Base-by-base conservation (phyloP, 92 coral and sea anemone genomes). In the Isaurus tuberculatus region DNA sequence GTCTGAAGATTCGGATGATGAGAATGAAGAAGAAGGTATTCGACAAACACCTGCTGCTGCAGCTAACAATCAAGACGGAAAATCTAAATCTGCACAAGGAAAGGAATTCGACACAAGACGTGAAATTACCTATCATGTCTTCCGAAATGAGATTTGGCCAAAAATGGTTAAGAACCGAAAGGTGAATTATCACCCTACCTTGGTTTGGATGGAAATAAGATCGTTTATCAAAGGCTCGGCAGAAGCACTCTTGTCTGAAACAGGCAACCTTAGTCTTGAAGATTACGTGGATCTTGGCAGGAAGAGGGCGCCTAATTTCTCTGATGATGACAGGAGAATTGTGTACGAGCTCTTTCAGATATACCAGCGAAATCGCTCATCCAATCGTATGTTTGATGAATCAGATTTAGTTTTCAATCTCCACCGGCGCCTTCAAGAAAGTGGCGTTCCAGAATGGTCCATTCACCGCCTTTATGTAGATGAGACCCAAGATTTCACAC, bases 401-500 rank as follows among this genome's bases (percentile, higher is more conserved):
- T 95, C 98, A 40, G 99, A 96, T 79, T 67, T 96, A 37, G 98
- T 94, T 16, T 83, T 87, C 91, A 79, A 88, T n/a, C 86, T 96
- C 77, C 89, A 91, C 79, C 86, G 65, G 26, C 99, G 99, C n/a
- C 89, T 96, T 25, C 88, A 83, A 79, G 82, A 77, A 22, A 40
- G 73, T 8, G 85, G 85, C 30, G 90, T 82, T 16, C 98, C 91
- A 8, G 89, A 87, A 7, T 96, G 98, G 99, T 96, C 99, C 28
- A 85, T 96, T 58, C 99, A 96, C 70, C 90, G 90, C 34, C 86
- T 96, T 29, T 96, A 94, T 61, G 99, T 96, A 2, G 99, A 96
- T 48, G 99, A 96, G 79, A 96, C 99, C 2, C 99, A 96, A 85
- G 99, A 96, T 73, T 96, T 96, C 89, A 91, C 99, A 16, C 98